A percentile compares a stretch with the other conserved stretches of the same genome.
Evolutionary conservation across 2,888 invertebrate species (phyloP).

Genomic region (Dryomyza anilis): DNA sequence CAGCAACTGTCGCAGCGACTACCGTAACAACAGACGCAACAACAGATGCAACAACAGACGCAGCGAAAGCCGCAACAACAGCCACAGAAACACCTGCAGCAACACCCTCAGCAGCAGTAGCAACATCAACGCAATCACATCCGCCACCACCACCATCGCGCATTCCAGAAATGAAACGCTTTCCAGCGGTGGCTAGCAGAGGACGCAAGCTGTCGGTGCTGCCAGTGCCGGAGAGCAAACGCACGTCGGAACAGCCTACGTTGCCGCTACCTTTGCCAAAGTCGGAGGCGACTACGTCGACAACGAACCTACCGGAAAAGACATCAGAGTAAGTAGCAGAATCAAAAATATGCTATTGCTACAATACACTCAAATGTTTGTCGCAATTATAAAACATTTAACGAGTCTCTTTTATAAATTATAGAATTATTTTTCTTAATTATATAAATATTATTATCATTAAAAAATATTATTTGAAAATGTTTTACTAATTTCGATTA

Average conservation of each 20-base stretch:
- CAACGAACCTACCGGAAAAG: not conserved
- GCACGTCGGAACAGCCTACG: slow-evolving; percentile 8
- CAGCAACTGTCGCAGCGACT: too few species aligned
- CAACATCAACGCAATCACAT: not conserved
- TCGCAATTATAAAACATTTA: too few species aligned
- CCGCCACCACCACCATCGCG: not conserved
- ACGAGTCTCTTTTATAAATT: too few species aligned
- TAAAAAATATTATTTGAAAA: too few species aligned
- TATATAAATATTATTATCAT: too few species aligned
- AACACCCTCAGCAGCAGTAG: too few species aligned
- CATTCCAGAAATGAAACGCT: slow-evolving; percentile 20
- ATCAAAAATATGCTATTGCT: too few species aligned
- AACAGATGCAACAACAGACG: not conserved
- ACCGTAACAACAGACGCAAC: too few species aligned
- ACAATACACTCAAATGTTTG: too few species aligned
- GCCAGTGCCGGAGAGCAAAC: not conserved
- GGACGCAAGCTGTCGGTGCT: slow-evolving; percentile 6
- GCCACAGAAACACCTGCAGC: not conserved
- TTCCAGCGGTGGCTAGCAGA: not conserved
- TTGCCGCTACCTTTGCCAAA: too few species aligned
- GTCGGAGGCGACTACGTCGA: slow-evolving; percentile 13
- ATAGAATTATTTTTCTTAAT: too few species aligned
- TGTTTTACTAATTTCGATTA: too few species aligned
- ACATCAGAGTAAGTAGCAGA: slow-evolving; percentile 12
- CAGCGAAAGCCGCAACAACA: not conserved